Percentiles rank a stretch among this genome's conserved stretches.
These are phyloP conservation scores for Belonocnema kinseyi DNA, from an alignment of 1,140 invertebrate species.

Conservation along the genomic window DNA sequence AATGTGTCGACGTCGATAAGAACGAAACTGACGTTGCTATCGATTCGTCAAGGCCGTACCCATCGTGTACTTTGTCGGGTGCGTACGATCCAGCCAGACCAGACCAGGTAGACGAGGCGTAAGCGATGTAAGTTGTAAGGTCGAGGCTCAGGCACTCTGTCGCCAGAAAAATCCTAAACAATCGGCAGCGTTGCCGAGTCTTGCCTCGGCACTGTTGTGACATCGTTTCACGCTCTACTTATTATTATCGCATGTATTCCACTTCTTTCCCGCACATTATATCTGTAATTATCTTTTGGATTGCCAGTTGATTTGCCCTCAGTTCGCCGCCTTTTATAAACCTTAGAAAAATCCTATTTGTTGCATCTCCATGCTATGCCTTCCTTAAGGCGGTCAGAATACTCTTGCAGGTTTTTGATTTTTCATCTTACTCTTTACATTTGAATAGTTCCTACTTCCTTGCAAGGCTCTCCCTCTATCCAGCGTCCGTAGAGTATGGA, in stretches of 20 bases:
- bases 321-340: neutral
- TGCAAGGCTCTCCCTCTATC: too few relatives aligned
- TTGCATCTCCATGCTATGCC: neutral
- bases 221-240: constrained; percentile 69
- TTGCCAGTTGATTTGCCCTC: neutral
- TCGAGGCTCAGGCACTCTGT: constrained; percentile 55
- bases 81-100: constrained; percentile 39
- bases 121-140: constrained; percentile 60
- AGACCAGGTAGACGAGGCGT: constrained; percentile 50
- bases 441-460: too few relatives aligned
- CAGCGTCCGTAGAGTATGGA: too few relatives aligned
- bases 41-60: constrained; percentile 61
- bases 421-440: too few relatives aligned
- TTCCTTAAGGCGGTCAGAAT: constrained; percentile 3
- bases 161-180: constrained; percentile 68
- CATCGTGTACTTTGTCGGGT: constrained; percentile 43
- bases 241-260: constrained; percentile 46
- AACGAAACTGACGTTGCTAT: constrained; percentile 57
- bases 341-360: neutral
- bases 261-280: constrained; percentile 49
- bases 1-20: constrained; percentile 46
- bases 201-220: constrained; percentile 54
- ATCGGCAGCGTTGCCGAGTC: constrained; percentile 65
- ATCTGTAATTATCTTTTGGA: neutral
- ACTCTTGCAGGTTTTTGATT: neutral